Conservation (phyloP, 2,113 vertebrate genomes). For the Carassius carassius region DNA sequence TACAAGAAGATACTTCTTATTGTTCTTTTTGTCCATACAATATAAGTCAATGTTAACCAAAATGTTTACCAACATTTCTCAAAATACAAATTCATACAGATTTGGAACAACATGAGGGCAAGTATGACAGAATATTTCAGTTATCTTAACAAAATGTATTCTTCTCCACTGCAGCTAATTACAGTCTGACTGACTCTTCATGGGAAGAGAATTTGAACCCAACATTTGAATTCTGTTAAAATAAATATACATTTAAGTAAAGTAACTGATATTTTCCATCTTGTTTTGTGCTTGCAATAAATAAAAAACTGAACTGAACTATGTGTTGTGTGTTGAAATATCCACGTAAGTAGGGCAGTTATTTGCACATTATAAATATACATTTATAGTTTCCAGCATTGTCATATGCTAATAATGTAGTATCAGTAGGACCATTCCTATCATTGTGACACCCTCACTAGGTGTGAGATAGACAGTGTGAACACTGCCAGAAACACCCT, state of each 20-base stretch:
- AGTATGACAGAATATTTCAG: background rate
- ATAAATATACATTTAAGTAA: background rate
- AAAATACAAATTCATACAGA: background rate
- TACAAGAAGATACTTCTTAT: background rate
- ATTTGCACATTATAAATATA: background rate
- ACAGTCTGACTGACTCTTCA: constrained; percentile 22
- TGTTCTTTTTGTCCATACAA: background rate
- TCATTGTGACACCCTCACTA: background rate
- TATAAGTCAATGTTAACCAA: background rate
- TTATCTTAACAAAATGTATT: background rate
- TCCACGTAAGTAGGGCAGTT: background rate
- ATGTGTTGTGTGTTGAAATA: background rate
- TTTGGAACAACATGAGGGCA: background rate
- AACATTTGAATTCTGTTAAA: constrained; percentile 56
- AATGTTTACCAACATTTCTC: background rate
- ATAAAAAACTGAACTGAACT: background rate
- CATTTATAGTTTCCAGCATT: background rate
- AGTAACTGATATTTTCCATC: background rate
- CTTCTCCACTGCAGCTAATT: constrained; percentile 32
- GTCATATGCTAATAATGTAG: background rate
- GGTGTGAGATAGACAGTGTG: constrained; percentile 24
- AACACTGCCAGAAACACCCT: constrained; percentile 24
- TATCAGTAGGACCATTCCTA: background rate
- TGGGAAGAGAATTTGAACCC: constrained; percentile 64
- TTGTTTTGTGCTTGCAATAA: constrained; percentile 15